Conservation (phyloP, 2,888 invertebrate genomes). For the Deilephila elpenor region DNA sequence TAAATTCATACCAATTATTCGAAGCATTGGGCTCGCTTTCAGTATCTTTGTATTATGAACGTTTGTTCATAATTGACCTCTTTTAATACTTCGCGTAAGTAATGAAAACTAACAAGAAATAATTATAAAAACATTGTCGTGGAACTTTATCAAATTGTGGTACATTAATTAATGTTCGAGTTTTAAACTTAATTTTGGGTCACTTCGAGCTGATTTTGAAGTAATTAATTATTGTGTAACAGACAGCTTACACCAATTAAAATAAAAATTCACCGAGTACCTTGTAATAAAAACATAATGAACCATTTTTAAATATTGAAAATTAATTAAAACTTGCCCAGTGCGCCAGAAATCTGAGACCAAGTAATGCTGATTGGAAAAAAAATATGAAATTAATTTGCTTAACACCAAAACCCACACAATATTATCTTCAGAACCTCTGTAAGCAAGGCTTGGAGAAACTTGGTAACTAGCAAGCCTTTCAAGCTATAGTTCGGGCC, state of each 20-base stretch:
- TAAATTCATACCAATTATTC: too few relatives aligned
- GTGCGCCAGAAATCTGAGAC: constrained; percentile 6
- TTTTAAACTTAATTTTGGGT: too few relatives aligned
- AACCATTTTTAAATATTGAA: constrained; percentile 1
- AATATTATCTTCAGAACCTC: too few relatives aligned
- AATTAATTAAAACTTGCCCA: constrained; percentile 13
- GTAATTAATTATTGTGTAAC: too few relatives aligned
- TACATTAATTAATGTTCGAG: too few relatives aligned
- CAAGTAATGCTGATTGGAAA: not conserved
- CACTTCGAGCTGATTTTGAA: too few relatives aligned
- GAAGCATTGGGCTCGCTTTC: not conserved
- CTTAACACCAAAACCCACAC: too few relatives aligned
- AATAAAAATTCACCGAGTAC: not conserved
- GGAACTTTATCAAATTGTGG: too few relatives aligned
- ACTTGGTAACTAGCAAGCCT: not conserved
- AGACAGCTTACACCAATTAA: too few relatives aligned
- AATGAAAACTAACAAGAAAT: not conserved
- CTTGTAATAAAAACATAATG: not conserved
- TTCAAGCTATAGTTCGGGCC: not conserved
- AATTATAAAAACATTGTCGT: too few relatives aligned
- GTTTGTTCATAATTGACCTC: not conserved
- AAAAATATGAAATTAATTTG: not conserved
- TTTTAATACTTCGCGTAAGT: constrained; percentile 6
- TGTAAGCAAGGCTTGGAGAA: not conserved
- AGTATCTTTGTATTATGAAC: not conserved